A percentile compares a stretch with the other conserved stretches of the same genome.
These are phyloP conservation scores for Drosophila suzukii DNA, from an alignment of 1,140 invertebrate species.

Conservation along the genomic window DNA sequence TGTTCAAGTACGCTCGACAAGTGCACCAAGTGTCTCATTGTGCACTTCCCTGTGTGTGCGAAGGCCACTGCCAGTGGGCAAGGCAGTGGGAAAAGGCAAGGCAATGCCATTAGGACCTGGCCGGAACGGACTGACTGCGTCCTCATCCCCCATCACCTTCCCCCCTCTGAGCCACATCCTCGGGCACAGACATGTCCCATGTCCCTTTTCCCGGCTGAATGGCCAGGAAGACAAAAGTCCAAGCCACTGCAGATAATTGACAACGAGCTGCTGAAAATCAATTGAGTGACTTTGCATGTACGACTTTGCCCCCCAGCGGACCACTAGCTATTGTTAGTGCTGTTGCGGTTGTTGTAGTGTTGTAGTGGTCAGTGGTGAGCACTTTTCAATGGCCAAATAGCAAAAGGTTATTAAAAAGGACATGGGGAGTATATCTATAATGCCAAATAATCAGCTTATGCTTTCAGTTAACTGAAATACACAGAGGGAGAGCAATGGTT, in stretches of 20 bases:
- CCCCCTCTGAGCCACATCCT: not conserved
- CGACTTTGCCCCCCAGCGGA: slow-evolving; percentile 14
- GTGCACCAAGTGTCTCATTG: slow-evolving; percentile 76
- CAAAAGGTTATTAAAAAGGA: not conserved
- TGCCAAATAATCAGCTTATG: not conserved
- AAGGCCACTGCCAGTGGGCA: slow-evolving; percentile 49
- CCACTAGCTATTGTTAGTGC: slow-evolving; percentile 18
- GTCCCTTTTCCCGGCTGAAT: slow-evolving; percentile 33
- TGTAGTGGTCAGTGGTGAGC: slow-evolving; percentile 7
- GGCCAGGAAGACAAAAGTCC: slow-evolving; percentile 55
- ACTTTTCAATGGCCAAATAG: not conserved
- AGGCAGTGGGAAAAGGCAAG: slow-evolving; percentile 10
- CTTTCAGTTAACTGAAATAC: not conserved
- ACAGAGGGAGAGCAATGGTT: too few relatives aligned
- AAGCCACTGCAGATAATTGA: slow-evolving; percentile 67
- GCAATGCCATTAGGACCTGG: slow-evolving; percentile 63
- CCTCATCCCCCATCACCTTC: not conserved
- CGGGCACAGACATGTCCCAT: slow-evolving; percentile 10
- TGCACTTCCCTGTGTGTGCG: slow-evolving; percentile 64
- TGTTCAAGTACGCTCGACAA: slow-evolving; percentile 74
- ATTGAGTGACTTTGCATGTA: slow-evolving; percentile 77
- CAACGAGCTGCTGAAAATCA: slow-evolving; percentile 70
- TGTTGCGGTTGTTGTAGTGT: slow-evolving; percentile 33
- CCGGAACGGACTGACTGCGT: slow-evolving; percentile 1
- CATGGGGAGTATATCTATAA: not conserved